Base-by-base conservation (phyloP, 2,888 invertebrate species). In the Hesperia comma region DNA sequence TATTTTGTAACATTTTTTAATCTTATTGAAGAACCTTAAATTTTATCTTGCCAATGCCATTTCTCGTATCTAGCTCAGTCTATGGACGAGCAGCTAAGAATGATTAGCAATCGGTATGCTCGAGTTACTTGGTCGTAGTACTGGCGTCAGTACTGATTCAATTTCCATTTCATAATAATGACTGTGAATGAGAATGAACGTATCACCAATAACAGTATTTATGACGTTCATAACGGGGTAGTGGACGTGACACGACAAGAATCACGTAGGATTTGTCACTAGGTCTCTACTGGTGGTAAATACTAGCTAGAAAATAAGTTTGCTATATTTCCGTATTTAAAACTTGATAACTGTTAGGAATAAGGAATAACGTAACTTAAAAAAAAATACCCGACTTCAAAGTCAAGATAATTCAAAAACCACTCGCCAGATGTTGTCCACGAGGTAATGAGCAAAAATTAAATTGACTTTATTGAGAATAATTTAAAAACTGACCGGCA, bases 91-190 rank as follows among this genome's bases (percentile, higher is more conserved):
- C 46, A 37, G 63, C 37, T 19, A 32, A 26, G 51, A 46, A 26
- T 51, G 15, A 57, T 37, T 26, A 40, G 57, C 40, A 26, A n/a
- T 33, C 46, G 49, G 21, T 56, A 40, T 54, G 49, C 21, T 41
- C 12, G 61, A 68, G 68, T 58, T 43, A 53, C 26, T 55, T 32
- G 15, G 40, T 12, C 15, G n/a, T 14, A 68, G 57, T 57, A 32
- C 21, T 15, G 56, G 33, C 43, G 55, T 63, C 62, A 56, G 49
- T 41, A 26, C 51, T 58, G 37, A 57, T 63, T 58, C 41, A 41
- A 53, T 63, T 57, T 46, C 57, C 21, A 64, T 58, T 64, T 64
- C 32, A 32, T 33, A 63, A 58, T 19, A 32, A 17, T 62, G 41
- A 61, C 12, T 51, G 56, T 63, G 41, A 57, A 63, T 63, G 49